These are phyloP conservation scores for Serrognathus titanus DNA, from an alignment of 2,888 invertebrate genomes.

Conservation along the genomic window DNA sequence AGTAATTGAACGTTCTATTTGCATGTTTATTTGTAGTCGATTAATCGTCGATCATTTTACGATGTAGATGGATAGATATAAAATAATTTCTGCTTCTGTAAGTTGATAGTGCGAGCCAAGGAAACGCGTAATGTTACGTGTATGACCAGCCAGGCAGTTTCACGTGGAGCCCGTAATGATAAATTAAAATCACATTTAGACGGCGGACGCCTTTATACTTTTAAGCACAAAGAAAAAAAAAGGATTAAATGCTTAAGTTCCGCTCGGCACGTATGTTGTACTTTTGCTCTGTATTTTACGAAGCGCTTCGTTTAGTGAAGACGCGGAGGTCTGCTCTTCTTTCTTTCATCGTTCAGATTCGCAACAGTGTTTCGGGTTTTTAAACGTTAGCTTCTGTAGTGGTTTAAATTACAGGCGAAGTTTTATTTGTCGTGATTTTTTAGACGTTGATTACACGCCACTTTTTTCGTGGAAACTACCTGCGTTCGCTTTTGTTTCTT, in stretches of 20 bases:
- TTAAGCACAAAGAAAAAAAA: background rate
- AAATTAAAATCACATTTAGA: conserved; percentile 27
- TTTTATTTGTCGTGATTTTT: conserved; percentile 26
- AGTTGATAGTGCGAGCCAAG: no score
- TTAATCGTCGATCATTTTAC: no score
- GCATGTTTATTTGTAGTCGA: no score
- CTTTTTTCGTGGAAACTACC: conserved; percentile 13
- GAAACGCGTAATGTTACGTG: background rate
- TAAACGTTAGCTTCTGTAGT: conserved; percentile 25
- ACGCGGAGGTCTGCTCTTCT: no score
- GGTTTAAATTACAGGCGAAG: conserved; percentile 24
- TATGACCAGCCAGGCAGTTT: conserved; percentile 11
- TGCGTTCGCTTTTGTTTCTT: conserved; percentile 10
- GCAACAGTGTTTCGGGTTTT: conserved; percentile 9
- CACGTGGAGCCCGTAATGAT: conserved; percentile 21
- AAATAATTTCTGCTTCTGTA: no score
- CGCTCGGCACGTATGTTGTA: background rate
- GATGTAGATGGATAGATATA: no score
- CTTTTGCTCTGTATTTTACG: background rate
- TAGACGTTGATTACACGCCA: conserved; percentile 23
- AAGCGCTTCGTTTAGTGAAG: no score
- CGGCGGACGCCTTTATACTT: conserved; percentile 1
- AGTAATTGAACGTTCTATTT: no score
- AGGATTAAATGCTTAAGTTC: background rate
- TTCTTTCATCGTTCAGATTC: background rate